phyloP scores from a whole-genome alignment of 2,888 invertebrate genomes.

The Pammene aurita region DNA sequence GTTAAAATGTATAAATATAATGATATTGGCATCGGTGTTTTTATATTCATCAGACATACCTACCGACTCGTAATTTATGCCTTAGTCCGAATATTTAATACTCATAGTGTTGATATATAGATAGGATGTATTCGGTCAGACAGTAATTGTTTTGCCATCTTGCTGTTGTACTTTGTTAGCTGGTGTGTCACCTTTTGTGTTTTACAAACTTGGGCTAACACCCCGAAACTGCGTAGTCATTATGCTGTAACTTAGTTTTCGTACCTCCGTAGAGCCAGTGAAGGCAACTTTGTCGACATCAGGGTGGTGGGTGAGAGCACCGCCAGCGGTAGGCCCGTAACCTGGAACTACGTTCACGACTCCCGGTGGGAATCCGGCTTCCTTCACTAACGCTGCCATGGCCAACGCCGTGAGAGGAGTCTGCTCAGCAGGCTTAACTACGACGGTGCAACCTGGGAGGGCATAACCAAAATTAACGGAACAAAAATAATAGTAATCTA shows the following conservation, averaged over 20 bases:
- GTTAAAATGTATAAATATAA: neutral
- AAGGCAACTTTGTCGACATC: constrained; percentile 95
- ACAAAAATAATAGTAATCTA: neutral
- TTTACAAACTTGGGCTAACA: no score
- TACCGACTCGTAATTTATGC: neutral
- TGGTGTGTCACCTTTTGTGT: no score
- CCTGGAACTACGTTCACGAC: constrained; percentile 95
- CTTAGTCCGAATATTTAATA: no score
- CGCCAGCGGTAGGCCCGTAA: constrained; percentile 90
- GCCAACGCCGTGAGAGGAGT: constrained; percentile 95
- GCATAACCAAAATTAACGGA: neutral
- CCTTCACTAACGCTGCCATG: constrained; percentile 90
- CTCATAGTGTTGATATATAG: no score
- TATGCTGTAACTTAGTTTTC: neutral
- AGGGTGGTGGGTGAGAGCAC: constrained; percentile 87
- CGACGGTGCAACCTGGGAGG: constrained; percentile 87
- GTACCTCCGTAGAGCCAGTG: constrained; percentile 74
- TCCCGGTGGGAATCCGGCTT: constrained; percentile 95
- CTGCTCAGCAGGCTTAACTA: constrained; percentile 97
- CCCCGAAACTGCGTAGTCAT: no score
- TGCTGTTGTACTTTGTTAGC: no score
- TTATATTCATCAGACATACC: neutral
- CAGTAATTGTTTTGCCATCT: no score
- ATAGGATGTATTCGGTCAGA: no score
- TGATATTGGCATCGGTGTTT: neutral